phyloP scores from a whole-genome alignment of 2,113 vertebrate genomes.

The Crotalus horridus region DNA sequence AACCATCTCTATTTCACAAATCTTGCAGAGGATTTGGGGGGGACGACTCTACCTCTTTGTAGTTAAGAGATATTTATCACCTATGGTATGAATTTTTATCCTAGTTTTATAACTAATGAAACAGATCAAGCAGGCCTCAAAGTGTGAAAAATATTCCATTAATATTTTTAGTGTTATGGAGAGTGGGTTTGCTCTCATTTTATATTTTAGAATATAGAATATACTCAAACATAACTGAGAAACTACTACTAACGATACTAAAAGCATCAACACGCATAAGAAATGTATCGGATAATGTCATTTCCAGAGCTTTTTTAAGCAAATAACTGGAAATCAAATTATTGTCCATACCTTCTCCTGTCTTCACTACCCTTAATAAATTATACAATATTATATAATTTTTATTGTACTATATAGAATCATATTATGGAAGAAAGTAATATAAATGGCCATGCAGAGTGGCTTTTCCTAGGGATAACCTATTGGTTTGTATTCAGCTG shows the following conservation, averaged over 20 bases:
- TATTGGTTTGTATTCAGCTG: too few species aligned
- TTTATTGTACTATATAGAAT: too few species aligned
- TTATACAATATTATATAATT: too few species aligned
- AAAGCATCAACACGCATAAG: background rate
- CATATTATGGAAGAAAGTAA: too few species aligned
- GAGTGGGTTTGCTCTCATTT: too few species aligned
- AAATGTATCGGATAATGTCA: constrained; percentile 24
- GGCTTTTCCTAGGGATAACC: too few species aligned
- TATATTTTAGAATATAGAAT: too few species aligned
- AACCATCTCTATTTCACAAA: background rate
- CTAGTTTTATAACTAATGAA: constrained; percentile 30
- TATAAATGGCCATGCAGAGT: too few species aligned
- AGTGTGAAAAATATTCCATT: constrained; percentile 12
- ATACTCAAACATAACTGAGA: constrained; percentile 3
- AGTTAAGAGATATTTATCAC: constrained; percentile 3
- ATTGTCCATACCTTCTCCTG: background rate
- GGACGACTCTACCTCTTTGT: background rate
- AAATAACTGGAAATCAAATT: constrained; percentile 25
- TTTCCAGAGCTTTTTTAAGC: background rate
- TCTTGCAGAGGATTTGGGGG: too few species aligned
- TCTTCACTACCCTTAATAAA: too few species aligned
- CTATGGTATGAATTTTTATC: constrained; percentile 29
- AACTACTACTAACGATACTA: constrained; percentile 19
- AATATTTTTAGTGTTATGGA: constrained; percentile 5
- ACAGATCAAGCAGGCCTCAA: constrained; percentile 13